Base-by-base conservation (phyloP, 2,113 vertebrate species). In the Heptranchias perlo region DNA sequence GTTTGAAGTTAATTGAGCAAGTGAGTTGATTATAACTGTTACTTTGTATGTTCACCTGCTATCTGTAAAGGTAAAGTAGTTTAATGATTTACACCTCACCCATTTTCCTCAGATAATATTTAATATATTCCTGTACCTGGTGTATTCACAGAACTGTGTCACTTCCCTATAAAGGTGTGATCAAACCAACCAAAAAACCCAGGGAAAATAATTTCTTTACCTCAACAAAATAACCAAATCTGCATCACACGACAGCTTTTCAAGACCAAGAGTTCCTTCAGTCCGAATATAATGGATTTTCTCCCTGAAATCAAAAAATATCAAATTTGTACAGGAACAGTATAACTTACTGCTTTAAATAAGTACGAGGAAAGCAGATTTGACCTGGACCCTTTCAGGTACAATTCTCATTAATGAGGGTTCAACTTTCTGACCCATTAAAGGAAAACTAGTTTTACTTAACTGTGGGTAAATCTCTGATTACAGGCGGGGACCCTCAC, bases 261-360 rank as follows among this genome's bases (percentile, higher is more conserved):
- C 98, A 96, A 99, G 98, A 4, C 98, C 99, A 61, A 99, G 98
- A 95, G 98, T 98, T 31, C 99, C 99, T 97, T 99, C 99, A 39
- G 98, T 99, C 94, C 99, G 98, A 97, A 99, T 98, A 96, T 99
- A 99, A 97, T 99, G 99, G 96, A 99, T 99, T 97, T 99, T 99
- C 98, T 99, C 99, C 98, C 99, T 99, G 97, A 96, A 97, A 44
- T 62, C 25, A 96, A 96, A 78, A 5, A 31, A 94, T 23, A 96
- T 52, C 96, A 95, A 96, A 49, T 95, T 16, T 94, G 39, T 95
- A 47, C 49, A 67, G 62, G 23, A 95, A 47, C 94, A 52, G 10
- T 69, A 35, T 31, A 35, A 65, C 52, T 21, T 62, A n/a, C 2
- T 28, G 64, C 52, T 69, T 67, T 28, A 8, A 47, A 93, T n/a